These are phyloP conservation scores for Mohoua ochrocephala DNA, from an alignment of 2,113 vertebrate species.

Conservation along the genomic window DNA sequence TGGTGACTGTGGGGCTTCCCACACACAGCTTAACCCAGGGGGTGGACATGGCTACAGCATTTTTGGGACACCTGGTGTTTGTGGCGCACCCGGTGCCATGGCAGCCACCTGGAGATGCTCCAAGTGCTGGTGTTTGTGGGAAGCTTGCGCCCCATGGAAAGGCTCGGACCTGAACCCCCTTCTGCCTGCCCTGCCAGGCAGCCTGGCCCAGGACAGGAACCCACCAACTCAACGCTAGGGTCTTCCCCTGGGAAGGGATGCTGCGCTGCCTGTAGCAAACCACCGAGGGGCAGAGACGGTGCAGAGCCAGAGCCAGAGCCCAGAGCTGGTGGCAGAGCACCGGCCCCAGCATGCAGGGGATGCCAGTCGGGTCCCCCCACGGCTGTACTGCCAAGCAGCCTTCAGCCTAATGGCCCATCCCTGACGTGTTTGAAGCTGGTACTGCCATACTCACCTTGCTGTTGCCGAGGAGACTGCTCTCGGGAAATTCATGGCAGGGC, in stretches of 20 bases:
- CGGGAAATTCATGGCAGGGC: not conserved
- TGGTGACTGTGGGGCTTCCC: not conserved
- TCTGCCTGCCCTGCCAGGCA: not conserved
- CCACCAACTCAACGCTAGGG: rapidly evolving
- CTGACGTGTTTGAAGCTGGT: rapidly evolving
- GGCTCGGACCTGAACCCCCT: not conserved
- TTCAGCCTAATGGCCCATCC: not conserved
- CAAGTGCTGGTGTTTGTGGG: not conserved
- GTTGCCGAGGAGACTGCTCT: not conserved
- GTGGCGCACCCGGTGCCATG: not conserved
- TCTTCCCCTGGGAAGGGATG: not conserved
- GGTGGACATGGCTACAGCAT: rapidly evolving
- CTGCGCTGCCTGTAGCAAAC: not conserved
- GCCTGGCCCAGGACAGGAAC: not conserved
- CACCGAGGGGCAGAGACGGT: not conserved
- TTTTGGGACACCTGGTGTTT: not conserved
- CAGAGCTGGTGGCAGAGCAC: not conserved
- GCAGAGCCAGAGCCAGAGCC: not conserved
- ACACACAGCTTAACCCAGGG: not conserved
- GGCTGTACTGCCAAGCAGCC: not conserved
- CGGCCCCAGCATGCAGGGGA: not conserved
- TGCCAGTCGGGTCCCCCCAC: too few relatives aligned
- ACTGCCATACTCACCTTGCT: rapidly evolving
- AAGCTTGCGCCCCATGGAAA: not conserved
- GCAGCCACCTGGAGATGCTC: not conserved